These are phyloP conservation scores for Lucilia cuprina DNA, from an alignment of 1,140 invertebrate genomes.

Conservation along the genomic window DNA sequence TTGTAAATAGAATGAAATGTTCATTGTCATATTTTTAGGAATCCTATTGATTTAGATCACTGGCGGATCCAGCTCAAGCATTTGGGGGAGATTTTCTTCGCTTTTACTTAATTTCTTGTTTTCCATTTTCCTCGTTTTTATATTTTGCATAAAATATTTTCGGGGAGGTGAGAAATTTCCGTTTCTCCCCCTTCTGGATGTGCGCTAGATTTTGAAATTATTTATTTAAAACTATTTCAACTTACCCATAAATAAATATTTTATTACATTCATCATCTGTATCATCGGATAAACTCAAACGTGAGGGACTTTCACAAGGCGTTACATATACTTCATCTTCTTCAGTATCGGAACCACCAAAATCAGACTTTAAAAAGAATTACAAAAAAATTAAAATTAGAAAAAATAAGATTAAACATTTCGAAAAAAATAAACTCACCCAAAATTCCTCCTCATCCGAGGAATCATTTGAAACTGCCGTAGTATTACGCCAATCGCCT, in stretches of 20 bases:
- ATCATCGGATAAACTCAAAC: constrained; percentile 36
- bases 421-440: constrained; percentile 41
- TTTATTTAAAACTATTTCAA: too few relatives aligned
- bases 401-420: background rate
- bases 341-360: constrained; percentile 39
- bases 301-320: constrained; percentile 64
- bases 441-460: constrained; percentile 42
- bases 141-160: too few relatives aligned
- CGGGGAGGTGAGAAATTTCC: too few relatives aligned
- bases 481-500: constrained; percentile 10
- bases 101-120: too few relatives aligned
- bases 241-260: constrained; percentile 54
- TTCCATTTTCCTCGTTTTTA: too few relatives aligned
- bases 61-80: too few relatives aligned
- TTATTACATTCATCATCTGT: constrained; percentile 45
- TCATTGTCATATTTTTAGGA: too few relatives aligned
- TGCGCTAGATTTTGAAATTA: too few relatives aligned
- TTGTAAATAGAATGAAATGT: too few relatives aligned
- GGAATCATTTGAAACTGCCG: constrained; percentile 19
- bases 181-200: too few relatives aligned
- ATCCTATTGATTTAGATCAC: too few relatives aligned
- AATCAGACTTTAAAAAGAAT: constrained; percentile 39
- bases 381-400: background rate
- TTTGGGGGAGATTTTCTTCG: too few relatives aligned
- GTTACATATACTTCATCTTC: constrained; percentile 64